Evolutionary conservation across 2,888 invertebrate species (phyloP).

Genomic region (Colostygia pectinataria): DNA sequence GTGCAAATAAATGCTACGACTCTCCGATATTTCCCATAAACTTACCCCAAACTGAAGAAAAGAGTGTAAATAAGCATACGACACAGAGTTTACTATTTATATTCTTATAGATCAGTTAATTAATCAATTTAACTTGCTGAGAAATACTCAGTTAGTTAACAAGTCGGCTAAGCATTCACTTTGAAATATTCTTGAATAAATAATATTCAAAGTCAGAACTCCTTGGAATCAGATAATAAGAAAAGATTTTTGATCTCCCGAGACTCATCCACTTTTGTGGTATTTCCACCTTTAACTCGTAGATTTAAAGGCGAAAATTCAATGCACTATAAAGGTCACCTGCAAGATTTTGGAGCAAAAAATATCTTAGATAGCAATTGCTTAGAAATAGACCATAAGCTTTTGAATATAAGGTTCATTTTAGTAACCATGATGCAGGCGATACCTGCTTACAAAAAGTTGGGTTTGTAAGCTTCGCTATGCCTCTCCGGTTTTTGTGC

Average conservation of each 20-base stretch:
- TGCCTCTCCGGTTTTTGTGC: conserved; percentile 8
- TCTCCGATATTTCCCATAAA: no score
- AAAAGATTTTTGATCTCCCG: not conserved
- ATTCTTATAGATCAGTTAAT: no score
- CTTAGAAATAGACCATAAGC: not conserved
- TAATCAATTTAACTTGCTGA: no score
- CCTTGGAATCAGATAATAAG: conserved; percentile 8
- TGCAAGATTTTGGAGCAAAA: conserved; percentile 22
- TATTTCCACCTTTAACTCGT: not conserved
- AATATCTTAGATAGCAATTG: not conserved
- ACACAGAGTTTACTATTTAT: no score
- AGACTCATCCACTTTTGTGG: not conserved
- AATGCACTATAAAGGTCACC: conserved; percentile 6
- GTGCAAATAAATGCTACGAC: no score
- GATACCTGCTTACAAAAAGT: conserved; percentile 25
- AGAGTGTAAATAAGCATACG: no score
- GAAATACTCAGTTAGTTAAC: no score
- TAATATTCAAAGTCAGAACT: conserved; percentile 5
- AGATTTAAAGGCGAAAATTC: not conserved
- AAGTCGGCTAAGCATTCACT: not conserved
- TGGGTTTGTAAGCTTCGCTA: conserved; percentile 2
- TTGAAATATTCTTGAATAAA: conserved; percentile 1
- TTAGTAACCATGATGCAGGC: not conserved
- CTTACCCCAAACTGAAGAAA: not conserved
- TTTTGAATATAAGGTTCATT: not conserved